Conservation (phyloP, 2,113 vertebrate genomes). For the Lophura nycthemera region DNA sequence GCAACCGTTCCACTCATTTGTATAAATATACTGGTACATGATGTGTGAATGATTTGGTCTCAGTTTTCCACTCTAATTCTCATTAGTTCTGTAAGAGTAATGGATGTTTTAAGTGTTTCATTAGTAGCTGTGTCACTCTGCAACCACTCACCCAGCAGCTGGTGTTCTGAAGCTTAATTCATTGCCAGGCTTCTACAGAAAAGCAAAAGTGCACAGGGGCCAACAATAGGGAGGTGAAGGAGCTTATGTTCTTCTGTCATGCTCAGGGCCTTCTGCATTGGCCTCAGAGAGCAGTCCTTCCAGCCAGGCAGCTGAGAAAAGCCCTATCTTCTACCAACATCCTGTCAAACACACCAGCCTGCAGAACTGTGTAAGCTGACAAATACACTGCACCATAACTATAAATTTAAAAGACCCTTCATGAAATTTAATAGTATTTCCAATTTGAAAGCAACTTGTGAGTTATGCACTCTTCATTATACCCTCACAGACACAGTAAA, state of each 20-base stretch:
- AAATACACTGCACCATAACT: neutral
- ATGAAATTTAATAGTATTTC: neutral
- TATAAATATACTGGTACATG: neutral
- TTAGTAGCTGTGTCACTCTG: neutral
- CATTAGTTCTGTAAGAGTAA: neutral
- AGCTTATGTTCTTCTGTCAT: accelerated
- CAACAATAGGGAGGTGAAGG: accelerated
- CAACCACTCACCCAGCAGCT: neutral
- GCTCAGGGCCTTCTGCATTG: accelerated
- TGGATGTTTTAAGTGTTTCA: neutral
- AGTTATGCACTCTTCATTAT: neutral
- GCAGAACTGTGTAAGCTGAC: neutral
- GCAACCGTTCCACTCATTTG: neutral
- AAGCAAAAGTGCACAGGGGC: neutral
- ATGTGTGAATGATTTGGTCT: neutral
- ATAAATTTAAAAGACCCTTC: neutral
- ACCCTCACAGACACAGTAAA: neutral
- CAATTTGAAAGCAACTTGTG: neutral
- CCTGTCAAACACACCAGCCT: accelerated
- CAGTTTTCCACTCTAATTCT: neutral
- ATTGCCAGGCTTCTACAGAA: neutral
- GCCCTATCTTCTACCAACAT: neutral
- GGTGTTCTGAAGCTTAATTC: neutral
- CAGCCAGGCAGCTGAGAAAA: neutral
- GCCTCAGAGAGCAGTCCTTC: accelerated